Base-by-base conservation (phyloP, 2,888 invertebrate genomes). In the Glomeris marginata region DNA sequence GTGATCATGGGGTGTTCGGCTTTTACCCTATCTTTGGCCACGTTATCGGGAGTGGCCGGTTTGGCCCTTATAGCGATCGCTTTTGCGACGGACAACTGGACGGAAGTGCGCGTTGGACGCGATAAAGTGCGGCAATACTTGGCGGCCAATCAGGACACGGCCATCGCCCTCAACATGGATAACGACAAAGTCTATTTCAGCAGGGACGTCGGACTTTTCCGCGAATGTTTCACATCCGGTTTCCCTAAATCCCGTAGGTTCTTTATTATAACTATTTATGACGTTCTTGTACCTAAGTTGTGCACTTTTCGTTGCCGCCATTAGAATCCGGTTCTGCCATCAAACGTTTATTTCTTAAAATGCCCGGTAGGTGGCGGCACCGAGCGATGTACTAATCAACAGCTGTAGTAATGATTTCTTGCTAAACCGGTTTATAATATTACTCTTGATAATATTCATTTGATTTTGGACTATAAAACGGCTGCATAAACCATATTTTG, bases 41-140 rank as follows among this genome's bases (percentile, higher is more conserved):
- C 92, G 65, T 88, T 94, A 71, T 84, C 88, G 67, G 90, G 91
- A 67, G 87, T 94, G 69, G 81, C 92, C 66, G 88, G 91, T 63
- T 84, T 91, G 65, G 87, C 90, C 57, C 74, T 92, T 65, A 77
- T 94, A 69, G 81, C 87, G 63, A 88, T 94, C 69, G 88, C 91
- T 63, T 91, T 92, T 72, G 82, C 88, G 61, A 91, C 92, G 66
- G 92, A 94, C 74, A 92, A 92, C 76, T 94, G 94, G 94, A 77
- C 88, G 63, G 85, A 85, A 68, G 84, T 88, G 63, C 87, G 88
- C 74, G 92, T 94, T 60, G 83, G 84, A 69, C 77, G 90, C 65
- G 78, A 77, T 63, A 80, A 78, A 68, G 88, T 88, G 65, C 82
- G 86, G 37, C 33, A 41, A 38, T 50, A 52, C 28, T 41, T 48